phyloP scores from a whole-genome alignment of 2,113 vertebrate genomes.

The Cathartes aura region DNA sequence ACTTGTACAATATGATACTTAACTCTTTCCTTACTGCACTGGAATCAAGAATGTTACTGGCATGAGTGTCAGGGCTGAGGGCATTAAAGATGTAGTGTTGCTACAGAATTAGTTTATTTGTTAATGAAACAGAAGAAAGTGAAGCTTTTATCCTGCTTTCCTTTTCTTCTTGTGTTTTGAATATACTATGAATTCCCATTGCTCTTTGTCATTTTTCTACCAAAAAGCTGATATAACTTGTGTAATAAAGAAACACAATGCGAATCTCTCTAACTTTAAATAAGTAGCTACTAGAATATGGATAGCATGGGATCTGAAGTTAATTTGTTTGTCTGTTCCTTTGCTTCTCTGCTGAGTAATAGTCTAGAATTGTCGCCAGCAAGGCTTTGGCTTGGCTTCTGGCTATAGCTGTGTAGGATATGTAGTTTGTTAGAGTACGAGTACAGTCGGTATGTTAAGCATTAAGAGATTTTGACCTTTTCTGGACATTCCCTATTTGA shows the following conservation, averaged over 20 bases:
- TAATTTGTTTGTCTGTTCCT: neutral
- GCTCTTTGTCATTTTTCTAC: neutral
- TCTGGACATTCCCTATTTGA: neutral
- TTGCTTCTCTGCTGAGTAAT: neutral
- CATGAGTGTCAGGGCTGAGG: neutral
- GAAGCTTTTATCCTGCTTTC: neutral
- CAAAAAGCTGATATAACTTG: neutral
- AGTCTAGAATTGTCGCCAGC: neutral
- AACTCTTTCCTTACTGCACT: neutral
- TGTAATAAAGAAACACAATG: neutral
- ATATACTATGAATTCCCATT: neutral
- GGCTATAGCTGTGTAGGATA: neutral
- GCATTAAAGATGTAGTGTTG: neutral
- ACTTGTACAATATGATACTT: neutral
- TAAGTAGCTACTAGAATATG: neutral
- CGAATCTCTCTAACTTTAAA: neutral
- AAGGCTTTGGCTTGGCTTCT: neutral
- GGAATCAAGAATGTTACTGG: neutral
- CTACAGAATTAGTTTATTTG: neutral
- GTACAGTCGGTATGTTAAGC: fast-evolving
- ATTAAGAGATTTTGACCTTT: neutral
- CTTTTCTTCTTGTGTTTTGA: neutral
- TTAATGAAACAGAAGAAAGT: neutral
- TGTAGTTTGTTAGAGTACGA: neutral
- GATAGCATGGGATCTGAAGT: neutral